Base-by-base conservation (phyloP, 2,797 vertebrate genomes). In the Numenius phaeopus region DNA sequence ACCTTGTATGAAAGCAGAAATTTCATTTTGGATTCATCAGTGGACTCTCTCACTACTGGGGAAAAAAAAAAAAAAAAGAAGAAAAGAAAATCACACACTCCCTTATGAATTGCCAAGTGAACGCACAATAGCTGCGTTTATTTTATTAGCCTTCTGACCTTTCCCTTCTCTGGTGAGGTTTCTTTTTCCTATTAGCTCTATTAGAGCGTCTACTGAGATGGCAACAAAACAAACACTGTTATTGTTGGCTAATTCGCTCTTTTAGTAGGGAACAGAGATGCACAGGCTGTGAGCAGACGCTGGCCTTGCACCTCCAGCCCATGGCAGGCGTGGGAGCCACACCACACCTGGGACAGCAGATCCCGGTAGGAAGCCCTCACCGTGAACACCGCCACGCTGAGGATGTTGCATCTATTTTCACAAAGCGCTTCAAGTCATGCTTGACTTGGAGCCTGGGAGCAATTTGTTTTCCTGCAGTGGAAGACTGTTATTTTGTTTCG, bases 131-230 rank as follows among this genome's bases (percentile, higher is more conserved):
- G 91, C 71, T 93, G 71, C 81, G 52, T 93, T 96, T 96, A 77
- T 97, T 96, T 97, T 96, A 96, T 97, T 96, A 96, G 94, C 95
- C 86, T 97, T 30, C 75, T 90, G 95, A 97, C 95, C 95, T 89
- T 95, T 95, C 55, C 26, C 44, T 96, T 92, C 93, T 92, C 97
- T 96, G 75, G 59, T 90, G 96, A 96, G 88, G 37, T 87, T 95
- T 94, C 75, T 96, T 95, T 96, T 94, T 95, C 96, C 95, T 96
- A 54, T 97, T 96, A 93, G 86, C 32, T 77, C 71, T 70, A 59
- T 90, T 92, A 96, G 73, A 91, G n/a, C 0, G 81, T 97, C 96
- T 97, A 97, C 96, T 96, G 95, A 97, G 97, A 97, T 97, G 97
- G 95, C 95, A 96, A 95, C 91, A 94, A 96, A 96, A 94, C 92